Base-by-base conservation (phyloP, 2,113 vertebrate genomes). In the Emydura subglobosa region DNA sequence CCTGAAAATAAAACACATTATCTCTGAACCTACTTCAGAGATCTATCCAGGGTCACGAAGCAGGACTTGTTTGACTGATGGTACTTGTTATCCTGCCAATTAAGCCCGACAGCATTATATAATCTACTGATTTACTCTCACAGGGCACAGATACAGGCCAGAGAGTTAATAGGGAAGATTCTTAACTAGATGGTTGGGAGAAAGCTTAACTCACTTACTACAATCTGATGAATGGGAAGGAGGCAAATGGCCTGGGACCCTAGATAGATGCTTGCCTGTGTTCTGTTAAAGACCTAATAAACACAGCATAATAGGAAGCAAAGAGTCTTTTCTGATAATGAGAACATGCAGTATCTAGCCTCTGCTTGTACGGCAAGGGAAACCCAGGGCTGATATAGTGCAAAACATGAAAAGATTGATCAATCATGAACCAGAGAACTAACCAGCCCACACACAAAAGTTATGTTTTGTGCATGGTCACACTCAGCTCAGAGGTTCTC, bases 21-120 rank as follows among this genome's bases (percentile, higher is more conserved):
- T 7, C 31, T 12, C 65, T 59, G 22, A n/a, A 87, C n/a, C 19
- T 2, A 72, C 17, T 72, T 34, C 57, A 59, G 27, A 59, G 27
- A 59, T 14, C 19, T 19, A 72, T 13, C 55, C 68, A 78, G 7
- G 79, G 31, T 3, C 39, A 82, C 29, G 42, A 83, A 65, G n/a
- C 3, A 16, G 55, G 42, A 47, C n/a, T 39, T 78, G 27, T 0
- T 24, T 61, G 61, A 12, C 21, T 0, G 2, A 34, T 79, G n/a
- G 25, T 44, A 44, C 79, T 54, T 22, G 79, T 2, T 53, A 54
- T 86, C 21, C 54, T 10, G 4, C 3, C 82, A 83, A 24, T 68
- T 2, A 22, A 65, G 13, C 21, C 81, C 27, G 42, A 2, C 9
- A 24, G 21, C 49, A n/a, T 39, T 50, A 82, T 16, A 31, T 21